Conservation (phyloP, 2,888 invertebrate genomes). For the Eupithecia centaureata region DNA sequence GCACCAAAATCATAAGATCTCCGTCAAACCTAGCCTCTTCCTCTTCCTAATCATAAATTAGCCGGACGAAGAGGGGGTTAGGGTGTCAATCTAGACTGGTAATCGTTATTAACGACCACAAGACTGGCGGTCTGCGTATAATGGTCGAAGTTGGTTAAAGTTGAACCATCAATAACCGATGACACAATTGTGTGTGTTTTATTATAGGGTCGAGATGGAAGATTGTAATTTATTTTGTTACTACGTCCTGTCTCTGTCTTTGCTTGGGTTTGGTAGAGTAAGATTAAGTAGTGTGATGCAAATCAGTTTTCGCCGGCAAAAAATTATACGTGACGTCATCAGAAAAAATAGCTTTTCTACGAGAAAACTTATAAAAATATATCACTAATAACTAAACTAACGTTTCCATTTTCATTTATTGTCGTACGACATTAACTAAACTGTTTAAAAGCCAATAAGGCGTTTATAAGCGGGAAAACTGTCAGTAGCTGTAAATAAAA, state of each 20-base stretch:
- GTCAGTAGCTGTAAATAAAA: no score
- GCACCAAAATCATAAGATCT: constrained; percentile 53
- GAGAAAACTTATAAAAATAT: no score
- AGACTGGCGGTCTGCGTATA: constrained; percentile 64
- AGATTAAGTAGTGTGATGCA: no score
- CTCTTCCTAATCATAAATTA: constrained; percentile 41
- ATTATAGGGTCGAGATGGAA: constrained; percentile 30
- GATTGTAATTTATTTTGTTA: constrained; percentile 15
- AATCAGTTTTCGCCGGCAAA: no score
- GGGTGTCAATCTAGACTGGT: constrained; percentile 57
- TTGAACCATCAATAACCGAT: constrained; percentile 75
- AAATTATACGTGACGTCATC: no score
- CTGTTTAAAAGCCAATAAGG: no score
- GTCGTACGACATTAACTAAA: no score
- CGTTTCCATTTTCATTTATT: no score
- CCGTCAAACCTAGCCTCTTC: constrained; percentile 25
- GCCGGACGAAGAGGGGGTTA: constrained; percentile 35
- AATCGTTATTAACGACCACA: constrained; percentile 64
- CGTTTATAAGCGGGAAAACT: no score
- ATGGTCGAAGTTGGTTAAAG: constrained; percentile 70
- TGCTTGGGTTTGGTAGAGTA: not conserved
- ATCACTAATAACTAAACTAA: no score
- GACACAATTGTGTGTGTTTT: constrained; percentile 56
- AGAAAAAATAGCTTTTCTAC: no score
- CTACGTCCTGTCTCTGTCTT: not conserved